A percentile compares a stretch with the other conserved stretches of the same genome.
These are phyloP conservation scores for Syngnathoides biaculeatus DNA, from an alignment of 2,113 vertebrate genomes.

Conservation along the genomic window DNA sequence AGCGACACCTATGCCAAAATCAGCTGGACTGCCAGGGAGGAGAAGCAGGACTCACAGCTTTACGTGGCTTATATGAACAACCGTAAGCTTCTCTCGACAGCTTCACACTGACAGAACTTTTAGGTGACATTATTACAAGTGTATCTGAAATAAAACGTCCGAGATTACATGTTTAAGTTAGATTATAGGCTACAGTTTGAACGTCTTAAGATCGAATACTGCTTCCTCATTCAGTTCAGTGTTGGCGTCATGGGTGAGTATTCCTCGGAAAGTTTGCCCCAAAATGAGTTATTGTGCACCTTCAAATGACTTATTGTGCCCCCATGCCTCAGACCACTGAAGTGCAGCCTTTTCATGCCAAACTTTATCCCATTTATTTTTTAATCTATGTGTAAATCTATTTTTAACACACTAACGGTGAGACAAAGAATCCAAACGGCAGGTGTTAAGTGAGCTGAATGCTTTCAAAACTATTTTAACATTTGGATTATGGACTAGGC, in stretches of 20 bases:
- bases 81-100: slow-evolving; percentile 68
- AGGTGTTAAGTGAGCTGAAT: too few relatives aligned
- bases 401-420: not conserved
- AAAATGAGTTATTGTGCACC: not conserved
- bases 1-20: slow-evolving; percentile 77
- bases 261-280: too few relatives aligned
- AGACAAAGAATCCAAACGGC: too few relatives aligned
- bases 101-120: slow-evolving; percentile 25
- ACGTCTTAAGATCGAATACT: not conserved
- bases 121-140: slow-evolving; percentile 24
- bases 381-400: not conserved
- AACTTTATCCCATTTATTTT: too few relatives aligned
- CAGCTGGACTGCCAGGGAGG: slow-evolving; percentile 73
- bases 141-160: slow-evolving; percentile 26
- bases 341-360: not conserved
- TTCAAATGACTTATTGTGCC: not conserved
- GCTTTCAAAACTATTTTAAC: too few relatives aligned
- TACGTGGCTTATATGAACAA: slow-evolving; percentile 77
- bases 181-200: not conserved
- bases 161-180: not conserved
- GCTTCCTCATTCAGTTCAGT: not conserved
- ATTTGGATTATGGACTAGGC: too few relatives aligned
- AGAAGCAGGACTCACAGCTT: slow-evolving; percentile 66
- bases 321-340: not conserved
- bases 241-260: not conserved